Evolutionary conservation across 2,113 vertebrate genomes (phyloP), one percentile per base, ranked within the genome.

Genomic region (Trematomus loennbergii): DNA sequence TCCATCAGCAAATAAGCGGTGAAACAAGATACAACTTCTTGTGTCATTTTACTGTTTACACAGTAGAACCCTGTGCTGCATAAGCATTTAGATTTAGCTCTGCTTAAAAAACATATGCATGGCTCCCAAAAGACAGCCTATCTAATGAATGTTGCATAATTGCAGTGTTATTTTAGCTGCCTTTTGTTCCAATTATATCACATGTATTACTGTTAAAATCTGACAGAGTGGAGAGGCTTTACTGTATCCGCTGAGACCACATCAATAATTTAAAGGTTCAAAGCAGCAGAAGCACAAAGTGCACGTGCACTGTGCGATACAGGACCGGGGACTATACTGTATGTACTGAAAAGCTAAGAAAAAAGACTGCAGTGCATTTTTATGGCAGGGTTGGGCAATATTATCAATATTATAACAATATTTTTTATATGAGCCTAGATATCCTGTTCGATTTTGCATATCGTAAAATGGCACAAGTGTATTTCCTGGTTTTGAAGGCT

Each of bases 251-350:
- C 93, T 95, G 94, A 92, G 92, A 86, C 86, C 89, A 83, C 94
- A 96, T 95, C 88, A 96, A 96, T 95, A 94, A 96, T 93, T 93
- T 93, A 95, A 93, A 93, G 94, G 90, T 94, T 92, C 93, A 94
- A 96, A 94, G 94, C 95, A 94, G 88, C 92, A 93, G 81, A 89
- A 90, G 94, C 94, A 61, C 74, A 61, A 0, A 11, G 54, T 64
- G 71, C 65, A 53, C 50, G 65, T 75, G 82, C 75, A 58, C 13
- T 57, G 43, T 18, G 73, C 75, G 74, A 45, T 69, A 17, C 29
- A n/a, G 66, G 48, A 36, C 29, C 3, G 63, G 52, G 43, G 17
- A 1, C 13, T 13, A n/a, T 49, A 62, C 57, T 63, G 72, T 78
- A 45, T 60, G 25, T 40, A 20, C 48, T 61, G 12, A 20, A 13